phyloP scores from a whole-genome alignment of 2,113 vertebrate species.

The Martes martes region DNA sequence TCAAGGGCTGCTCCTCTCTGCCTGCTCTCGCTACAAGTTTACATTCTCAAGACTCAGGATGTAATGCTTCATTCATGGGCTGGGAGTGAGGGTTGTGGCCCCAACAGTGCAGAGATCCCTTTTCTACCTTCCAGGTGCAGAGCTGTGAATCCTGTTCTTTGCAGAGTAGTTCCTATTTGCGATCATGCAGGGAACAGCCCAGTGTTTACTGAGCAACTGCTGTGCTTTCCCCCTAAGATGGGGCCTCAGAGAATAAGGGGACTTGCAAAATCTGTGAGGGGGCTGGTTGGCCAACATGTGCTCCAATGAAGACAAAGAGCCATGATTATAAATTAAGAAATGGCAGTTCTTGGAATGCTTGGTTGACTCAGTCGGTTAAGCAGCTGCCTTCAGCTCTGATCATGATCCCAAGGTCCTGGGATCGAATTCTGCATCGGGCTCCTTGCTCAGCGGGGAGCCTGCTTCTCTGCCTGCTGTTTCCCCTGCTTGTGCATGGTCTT shows the following conservation, averaged over 20 bases:
- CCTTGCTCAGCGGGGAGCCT: too few species aligned
- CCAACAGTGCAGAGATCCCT: not conserved
- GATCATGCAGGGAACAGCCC: not conserved
- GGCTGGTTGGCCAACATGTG: not conserved
- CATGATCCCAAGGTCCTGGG: too few species aligned
- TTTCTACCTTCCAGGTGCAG: not conserved
- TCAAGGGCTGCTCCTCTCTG: not conserved
- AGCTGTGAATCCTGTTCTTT: not conserved
- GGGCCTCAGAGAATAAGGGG: not conserved
- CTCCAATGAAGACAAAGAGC: not conserved
- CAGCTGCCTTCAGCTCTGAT: too few species aligned
- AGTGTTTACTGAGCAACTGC: not conserved
- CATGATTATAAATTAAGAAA: not conserved
- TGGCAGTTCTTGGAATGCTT: not conserved
- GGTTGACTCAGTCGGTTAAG: too few species aligned
- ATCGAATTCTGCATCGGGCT: too few species aligned
- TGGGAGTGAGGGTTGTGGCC: not conserved
- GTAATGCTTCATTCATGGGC: not conserved
- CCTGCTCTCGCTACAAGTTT: not conserved
- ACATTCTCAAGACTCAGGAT: not conserved
- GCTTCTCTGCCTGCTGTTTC: too few species aligned
- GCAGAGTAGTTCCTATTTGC: not conserved
- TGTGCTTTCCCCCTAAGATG: not conserved
- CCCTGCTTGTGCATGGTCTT: too few species aligned
- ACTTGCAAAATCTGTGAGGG: not conserved